Conservation (phyloP, 2,888 invertebrate genomes). For the Lepidonotus clava region DNA sequence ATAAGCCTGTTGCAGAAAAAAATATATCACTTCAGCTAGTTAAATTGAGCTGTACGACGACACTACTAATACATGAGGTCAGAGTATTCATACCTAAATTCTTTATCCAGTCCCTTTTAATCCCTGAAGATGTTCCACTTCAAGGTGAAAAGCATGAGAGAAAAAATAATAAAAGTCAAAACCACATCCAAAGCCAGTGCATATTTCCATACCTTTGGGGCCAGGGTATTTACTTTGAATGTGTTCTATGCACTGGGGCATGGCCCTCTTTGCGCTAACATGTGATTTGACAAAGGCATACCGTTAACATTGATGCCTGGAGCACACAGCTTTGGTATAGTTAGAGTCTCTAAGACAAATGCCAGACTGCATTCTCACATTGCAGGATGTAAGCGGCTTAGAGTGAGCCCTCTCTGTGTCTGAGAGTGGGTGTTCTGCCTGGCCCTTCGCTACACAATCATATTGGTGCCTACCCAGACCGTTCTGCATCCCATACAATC, state of each 20-base stretch:
- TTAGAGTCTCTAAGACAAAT: too few relatives aligned
- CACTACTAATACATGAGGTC: too few relatives aligned
- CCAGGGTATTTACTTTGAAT: not conserved
- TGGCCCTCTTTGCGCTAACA: not conserved
- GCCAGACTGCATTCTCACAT: slow-evolving; percentile 13
- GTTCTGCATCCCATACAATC: too few relatives aligned
- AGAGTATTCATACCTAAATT: too few relatives aligned
- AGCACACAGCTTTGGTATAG: not conserved
- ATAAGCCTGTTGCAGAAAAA: not conserved
- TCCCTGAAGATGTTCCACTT: too few relatives aligned
- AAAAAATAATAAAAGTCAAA: not conserved
- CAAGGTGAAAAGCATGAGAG: not conserved
- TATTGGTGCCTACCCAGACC: too few relatives aligned
- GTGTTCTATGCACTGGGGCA: not conserved
- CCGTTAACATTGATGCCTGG: not conserved
- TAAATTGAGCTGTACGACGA: too few relatives aligned
- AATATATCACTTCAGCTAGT: not conserved
- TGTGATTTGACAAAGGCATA: not conserved
- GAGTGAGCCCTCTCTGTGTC: too few relatives aligned
- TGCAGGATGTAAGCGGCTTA: too few relatives aligned
- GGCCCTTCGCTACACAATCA: too few relatives aligned
- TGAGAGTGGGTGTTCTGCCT: too few relatives aligned
- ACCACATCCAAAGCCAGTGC: not conserved
- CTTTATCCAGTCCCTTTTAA: too few relatives aligned
- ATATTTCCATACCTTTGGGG: not conserved